Percentiles rank a stretch among this genome's conserved stretches.
phyloP scores from a whole-genome alignment of 2,113 vertebrate genomes.

The Puntigrus tetrazona region DNA sequence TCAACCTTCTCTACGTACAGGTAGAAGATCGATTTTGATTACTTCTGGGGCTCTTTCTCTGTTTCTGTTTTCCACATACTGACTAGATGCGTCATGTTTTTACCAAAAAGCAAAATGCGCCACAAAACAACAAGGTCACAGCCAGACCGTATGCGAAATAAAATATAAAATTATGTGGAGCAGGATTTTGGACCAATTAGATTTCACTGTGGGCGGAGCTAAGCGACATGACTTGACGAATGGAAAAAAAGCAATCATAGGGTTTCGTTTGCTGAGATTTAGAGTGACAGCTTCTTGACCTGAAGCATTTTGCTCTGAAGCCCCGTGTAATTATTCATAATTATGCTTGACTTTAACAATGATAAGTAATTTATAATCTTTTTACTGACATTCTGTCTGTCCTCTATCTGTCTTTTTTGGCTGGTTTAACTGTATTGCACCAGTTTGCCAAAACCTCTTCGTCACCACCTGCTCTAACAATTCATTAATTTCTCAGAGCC shows the following conservation, averaged over 20 bases:
- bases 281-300: background rate
- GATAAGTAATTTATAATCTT: background rate
- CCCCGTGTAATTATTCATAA: background rate
- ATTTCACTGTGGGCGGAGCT: background rate
- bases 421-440: background rate
- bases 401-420: conserved; percentile 13
- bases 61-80: background rate
- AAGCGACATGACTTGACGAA: background rate
- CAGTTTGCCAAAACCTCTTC: conserved; percentile 25
- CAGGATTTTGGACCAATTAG: background rate
- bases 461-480: conserved; percentile 33
- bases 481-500: conserved; percentile 14
- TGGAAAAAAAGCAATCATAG: background rate
- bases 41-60: background rate
- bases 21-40: conserved; percentile 67
- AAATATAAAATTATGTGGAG: background rate
- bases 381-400: background rate
- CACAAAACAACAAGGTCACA: background rate
- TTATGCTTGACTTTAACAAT: background rate
- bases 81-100: background rate
- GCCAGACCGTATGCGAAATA: background rate
- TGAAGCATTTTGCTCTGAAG: background rate
- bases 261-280: background rate
- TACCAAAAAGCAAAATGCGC: background rate
- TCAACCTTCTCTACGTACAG: conserved; percentile 98